Percentiles rank a stretch among this genome's conserved stretches.
Conservation (phyloP, 92 coral and sea anemone species). For the Actinernus sp. region DNA sequence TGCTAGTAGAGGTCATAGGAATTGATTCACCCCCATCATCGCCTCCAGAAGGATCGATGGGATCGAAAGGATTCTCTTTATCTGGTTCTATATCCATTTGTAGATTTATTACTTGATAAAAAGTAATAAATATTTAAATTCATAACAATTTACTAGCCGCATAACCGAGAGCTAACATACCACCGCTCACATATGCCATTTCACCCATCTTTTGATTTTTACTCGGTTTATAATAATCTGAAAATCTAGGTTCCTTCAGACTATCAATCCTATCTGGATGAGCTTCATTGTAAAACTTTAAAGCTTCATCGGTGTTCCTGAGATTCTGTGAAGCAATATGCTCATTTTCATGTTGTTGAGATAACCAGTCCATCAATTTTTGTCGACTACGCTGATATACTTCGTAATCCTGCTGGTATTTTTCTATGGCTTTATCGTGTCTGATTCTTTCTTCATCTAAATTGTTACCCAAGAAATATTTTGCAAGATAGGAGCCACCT, state of each 20-base stretch:
- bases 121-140: slow-evolving; percentile 8
- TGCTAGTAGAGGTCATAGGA: slow-evolving; percentile 16
- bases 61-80: slow-evolving; percentile 17
- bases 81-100: no score
- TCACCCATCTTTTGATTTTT: slow-evolving; percentile 45
- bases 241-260: slow-evolving; percentile 27
- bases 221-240: slow-evolving; percentile 43
- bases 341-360: slow-evolving; percentile 4
- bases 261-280: no score
- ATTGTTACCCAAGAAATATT: no score
- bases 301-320: slow-evolving; percentile 39
- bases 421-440: slow-evolving; percentile 66
- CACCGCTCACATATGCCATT: slow-evolving; percentile 48
- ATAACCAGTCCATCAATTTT: slow-evolving; percentile 31
- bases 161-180: no score
- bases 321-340: slow-evolving; percentile 25
- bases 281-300: no score
- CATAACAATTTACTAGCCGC: slow-evolving; percentile 19
- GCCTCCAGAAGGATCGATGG: background rate
- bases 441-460: slow-evolving; percentile 33
- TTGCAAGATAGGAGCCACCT: no score
- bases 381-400: slow-evolving; percentile 47
- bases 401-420: slow-evolving; percentile 55
- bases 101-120: no score
- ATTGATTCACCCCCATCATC: slow-evolving; percentile 14